phyloP scores from a whole-genome alignment of 1,140 invertebrate genomes.

The Pseudomyrmex flavicornis region DNA sequence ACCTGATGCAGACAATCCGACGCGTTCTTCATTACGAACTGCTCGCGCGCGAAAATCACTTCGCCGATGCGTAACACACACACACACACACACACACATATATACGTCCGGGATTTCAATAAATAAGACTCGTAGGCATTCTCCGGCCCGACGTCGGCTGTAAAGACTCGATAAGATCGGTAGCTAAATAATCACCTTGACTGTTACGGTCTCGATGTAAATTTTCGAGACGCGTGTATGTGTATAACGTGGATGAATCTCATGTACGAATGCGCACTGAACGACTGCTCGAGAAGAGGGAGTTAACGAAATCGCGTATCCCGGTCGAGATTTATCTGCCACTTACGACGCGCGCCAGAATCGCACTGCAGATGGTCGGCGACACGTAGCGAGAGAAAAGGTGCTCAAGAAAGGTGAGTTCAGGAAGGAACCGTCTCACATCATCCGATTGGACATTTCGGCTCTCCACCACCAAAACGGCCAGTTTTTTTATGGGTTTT shows the following conservation, averaged over 20 bases:
- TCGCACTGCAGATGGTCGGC: conserved; percentile 41
- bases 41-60: conserved; percentile 43
- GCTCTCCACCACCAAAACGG: not conserved
- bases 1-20: not conserved
- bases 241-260: not conserved
- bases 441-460: conserved; percentile 43
- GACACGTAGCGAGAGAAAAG: no score
- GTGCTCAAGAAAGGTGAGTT: conserved; percentile 5
- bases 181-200: conserved; percentile 68
- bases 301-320: conserved; percentile 50
- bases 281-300: not conserved
- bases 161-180: conserved; percentile 63
- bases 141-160: conserved; percentile 1
- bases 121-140: conserved; percentile 51
- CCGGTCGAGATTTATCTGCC: conserved; percentile 60
- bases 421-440: conserved; percentile 23
- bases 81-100: not conserved
- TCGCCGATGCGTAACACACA: conserved; percentile 13
- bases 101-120: conserved; percentile 50
- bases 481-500: conserved; percentile 41
- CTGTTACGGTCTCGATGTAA: conserved; percentile 63
- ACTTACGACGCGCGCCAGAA: conserved; percentile 54
- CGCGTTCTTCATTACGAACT: conserved; percentile 21
- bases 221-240: conserved; percentile 45
- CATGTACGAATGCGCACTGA: not conserved